These are phyloP conservation scores for Enteromius trimaculatus DNA, from an alignment of 2,797 vertebrate genomes.

Conservation along the genomic window DNA sequence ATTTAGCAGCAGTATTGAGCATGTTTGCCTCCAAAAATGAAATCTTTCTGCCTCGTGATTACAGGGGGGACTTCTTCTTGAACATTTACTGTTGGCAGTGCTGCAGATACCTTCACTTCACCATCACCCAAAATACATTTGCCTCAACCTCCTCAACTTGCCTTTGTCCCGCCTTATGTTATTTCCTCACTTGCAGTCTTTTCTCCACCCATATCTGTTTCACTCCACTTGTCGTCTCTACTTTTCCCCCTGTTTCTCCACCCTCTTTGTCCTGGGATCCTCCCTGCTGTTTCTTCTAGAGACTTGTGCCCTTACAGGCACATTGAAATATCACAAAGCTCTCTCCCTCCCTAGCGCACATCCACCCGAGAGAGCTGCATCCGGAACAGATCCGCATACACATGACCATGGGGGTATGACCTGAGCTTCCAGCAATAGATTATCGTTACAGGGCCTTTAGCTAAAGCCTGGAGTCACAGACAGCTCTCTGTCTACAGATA, in stretches of 20 bases:
- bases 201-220: not conserved
- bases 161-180: not conserved
- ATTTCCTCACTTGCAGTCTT: not conserved
- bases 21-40: constrained; percentile 21
- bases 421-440: constrained; percentile 23
- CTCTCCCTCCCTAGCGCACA: not conserved
- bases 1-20: constrained; percentile 20
- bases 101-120: not conserved
- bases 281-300: not conserved
- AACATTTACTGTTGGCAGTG: not conserved
- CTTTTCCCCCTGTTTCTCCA: not conserved
- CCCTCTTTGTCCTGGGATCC: not conserved
- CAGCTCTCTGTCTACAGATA: constrained; percentile 17
- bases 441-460: constrained; percentile 34
- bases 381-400: not conserved
- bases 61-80: not conserved
- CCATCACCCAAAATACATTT: not conserved
- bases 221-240: not conserved
- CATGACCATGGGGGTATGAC: constrained; percentile 6
- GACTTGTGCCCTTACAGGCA: not conserved
- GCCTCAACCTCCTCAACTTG: not conserved
- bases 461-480: constrained; percentile 37
- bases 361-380: not conserved
- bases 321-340: constrained; percentile 4
- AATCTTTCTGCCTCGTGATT: constrained; percentile 1